A percentile compares a stretch with the other conserved stretches of the same genome.
Conservation (phyloP, 2,888 invertebrate genomes). For the Temnothorax rugatulus region DNA sequence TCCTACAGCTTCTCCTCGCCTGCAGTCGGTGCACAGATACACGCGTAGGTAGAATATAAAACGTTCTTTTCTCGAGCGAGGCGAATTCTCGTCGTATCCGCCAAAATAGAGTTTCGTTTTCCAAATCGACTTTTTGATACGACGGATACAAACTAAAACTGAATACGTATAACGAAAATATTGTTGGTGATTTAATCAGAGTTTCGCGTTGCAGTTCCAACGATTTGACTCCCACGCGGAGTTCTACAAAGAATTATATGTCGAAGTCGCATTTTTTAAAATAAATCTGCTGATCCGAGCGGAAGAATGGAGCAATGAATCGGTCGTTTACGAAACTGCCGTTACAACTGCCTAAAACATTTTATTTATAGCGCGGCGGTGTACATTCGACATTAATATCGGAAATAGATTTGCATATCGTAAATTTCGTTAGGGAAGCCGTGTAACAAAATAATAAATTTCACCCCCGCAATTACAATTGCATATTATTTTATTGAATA, state of each 20-base stretch:
- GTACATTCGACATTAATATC: conserved; percentile 44
- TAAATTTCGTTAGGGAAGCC: conserved; percentile 21
- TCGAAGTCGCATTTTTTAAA: conserved; percentile 22
- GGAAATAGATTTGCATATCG: conserved; percentile 50
- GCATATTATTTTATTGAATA: conserved; percentile 41
- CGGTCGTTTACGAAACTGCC: conserved; percentile 32
- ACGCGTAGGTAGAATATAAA: conserved; percentile 50
- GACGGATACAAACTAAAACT: neutral
- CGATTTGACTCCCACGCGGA: neutral
- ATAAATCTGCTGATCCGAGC: conserved; percentile 29
- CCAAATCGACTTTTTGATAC: conserved; percentile 40
- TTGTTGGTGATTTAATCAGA: conserved; percentile 31
- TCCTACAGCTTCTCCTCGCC: conserved; percentile 35
- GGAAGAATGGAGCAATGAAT: conserved; percentile 41
- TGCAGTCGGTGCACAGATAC: conserved; percentile 18
- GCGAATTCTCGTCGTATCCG: neutral
- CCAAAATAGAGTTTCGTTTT: conserved; percentile 45
- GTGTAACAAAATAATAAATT: conserved; percentile 49
- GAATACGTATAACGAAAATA: conserved; percentile 17
- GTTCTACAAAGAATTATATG: conserved; percentile 16
- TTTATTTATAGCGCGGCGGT: conserved; percentile 36
- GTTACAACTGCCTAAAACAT: conserved; percentile 33
- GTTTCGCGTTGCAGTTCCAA: neutral
- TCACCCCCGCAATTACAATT: conserved; percentile 27
- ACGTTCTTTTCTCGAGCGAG: conserved; percentile 33